These are phyloP conservation scores for Oncorhynchus masou DNA, from an alignment of 2,113 vertebrate species.

Conservation along the genomic window DNA sequence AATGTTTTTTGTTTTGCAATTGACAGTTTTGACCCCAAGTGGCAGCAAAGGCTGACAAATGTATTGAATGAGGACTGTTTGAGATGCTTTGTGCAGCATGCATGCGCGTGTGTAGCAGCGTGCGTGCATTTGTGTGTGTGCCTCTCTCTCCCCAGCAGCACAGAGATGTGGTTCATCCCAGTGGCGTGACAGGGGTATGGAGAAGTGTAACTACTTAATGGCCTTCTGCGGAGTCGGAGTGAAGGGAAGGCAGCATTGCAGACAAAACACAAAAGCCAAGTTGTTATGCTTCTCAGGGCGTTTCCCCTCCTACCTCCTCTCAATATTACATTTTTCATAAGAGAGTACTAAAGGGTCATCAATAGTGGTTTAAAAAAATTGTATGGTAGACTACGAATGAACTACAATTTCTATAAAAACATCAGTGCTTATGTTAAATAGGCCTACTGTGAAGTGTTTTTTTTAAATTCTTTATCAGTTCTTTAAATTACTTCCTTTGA, in stretches of 20 bases:
- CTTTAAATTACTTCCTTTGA: neutral
- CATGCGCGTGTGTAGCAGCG: neutral
- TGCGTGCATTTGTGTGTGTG: neutral
- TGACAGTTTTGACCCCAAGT: conserved; percentile 43
- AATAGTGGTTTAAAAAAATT: too few relatives aligned
- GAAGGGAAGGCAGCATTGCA: conserved; percentile 22
- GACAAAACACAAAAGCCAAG: conserved; percentile 36
- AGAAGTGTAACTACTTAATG: conserved; percentile 60
- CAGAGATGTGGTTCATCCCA: conserved; percentile 6
- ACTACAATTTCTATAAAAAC: too few relatives aligned
- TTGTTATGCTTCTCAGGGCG: neutral
- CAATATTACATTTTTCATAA: too few relatives aligned
- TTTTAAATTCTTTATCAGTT: too few relatives aligned
- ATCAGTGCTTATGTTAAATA: too few relatives aligned
- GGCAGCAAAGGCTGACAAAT: conserved; percentile 57
- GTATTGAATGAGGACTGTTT: neutral
- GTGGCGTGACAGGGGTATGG: conserved; percentile 34
- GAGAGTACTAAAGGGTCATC: too few relatives aligned
- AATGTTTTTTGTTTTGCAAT: conserved; percentile 28
- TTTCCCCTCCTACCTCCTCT: too few relatives aligned
- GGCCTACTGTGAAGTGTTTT: too few relatives aligned
- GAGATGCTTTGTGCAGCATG: too few relatives aligned
- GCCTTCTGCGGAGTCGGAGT: conserved; percentile 22
- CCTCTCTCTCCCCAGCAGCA: conserved; percentile 1
- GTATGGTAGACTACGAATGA: too few relatives aligned